Conservation (phyloP, 2,113 vertebrate genomes). For the Hystrix cristata region DNA sequence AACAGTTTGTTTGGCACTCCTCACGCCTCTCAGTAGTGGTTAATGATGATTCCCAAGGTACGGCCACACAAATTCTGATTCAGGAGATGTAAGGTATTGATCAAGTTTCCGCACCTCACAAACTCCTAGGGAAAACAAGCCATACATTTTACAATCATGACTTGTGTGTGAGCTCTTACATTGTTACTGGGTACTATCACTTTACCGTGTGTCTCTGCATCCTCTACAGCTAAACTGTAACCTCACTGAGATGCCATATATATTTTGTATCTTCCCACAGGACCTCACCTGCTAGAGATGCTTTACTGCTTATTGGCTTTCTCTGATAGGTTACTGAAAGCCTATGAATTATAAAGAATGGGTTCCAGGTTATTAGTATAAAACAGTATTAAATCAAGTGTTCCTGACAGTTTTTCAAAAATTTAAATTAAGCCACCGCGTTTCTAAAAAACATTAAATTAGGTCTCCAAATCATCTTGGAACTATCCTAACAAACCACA, state of each 20-base stretch:
- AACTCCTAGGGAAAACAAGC: background rate
- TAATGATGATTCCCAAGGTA: too few species aligned
- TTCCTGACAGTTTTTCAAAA: constrained; percentile 25
- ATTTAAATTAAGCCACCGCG: background rate
- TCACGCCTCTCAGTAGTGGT: too few species aligned
- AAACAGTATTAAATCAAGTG: background rate
- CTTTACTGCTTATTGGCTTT: background rate
- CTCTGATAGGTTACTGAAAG: background rate
- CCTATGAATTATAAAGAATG: background rate
- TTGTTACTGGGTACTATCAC: background rate
- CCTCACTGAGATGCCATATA: background rate
- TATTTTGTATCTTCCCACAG: background rate
- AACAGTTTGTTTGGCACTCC: too few species aligned
- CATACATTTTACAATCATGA: background rate
- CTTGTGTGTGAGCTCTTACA: background rate
- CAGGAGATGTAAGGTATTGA: background rate
- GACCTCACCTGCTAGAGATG: background rate
- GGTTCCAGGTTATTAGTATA: background rate
- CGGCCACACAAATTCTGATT: background rate
- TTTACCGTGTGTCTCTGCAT: background rate
- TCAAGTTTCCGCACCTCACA: background rate
- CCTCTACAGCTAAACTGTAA: background rate
- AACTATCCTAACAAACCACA: background rate
- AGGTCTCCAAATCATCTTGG: background rate
- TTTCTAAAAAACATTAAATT: too few species aligned